Conservation (phyloP, 2,113 vertebrate genomes). For the Loxodonta africana region DNA sequence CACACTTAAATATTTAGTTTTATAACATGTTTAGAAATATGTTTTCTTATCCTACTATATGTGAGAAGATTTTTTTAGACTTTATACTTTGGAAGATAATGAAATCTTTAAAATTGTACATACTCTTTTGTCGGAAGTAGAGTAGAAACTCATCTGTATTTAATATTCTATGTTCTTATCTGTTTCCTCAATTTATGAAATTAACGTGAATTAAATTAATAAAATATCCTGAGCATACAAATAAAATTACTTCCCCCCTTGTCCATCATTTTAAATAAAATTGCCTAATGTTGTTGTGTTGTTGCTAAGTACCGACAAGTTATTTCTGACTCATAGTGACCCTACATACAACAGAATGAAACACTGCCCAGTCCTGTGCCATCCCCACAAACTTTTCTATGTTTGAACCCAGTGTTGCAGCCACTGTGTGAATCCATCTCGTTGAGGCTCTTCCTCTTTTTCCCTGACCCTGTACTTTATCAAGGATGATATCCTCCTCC, state of each 20-base stretch:
- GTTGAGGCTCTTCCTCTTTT: no score
- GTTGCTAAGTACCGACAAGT: no score
- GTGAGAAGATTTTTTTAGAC: background rate
- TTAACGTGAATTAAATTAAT: slow-evolving; percentile 30
- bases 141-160: slow-evolving; percentile 29
- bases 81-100: slow-evolving; percentile 48
- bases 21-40: background rate
- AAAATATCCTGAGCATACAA: background rate
- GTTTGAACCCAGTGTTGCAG: no score
- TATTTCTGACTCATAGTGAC: no score
- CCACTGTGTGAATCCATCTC: no score
- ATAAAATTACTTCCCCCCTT: background rate
- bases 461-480: no score
- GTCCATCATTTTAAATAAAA: background rate
- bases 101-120: background rate
- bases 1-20: slow-evolving; percentile 10
- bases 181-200: slow-evolving; percentile 51
- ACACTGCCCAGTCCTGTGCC: no score
- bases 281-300: no score
- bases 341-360: no score
- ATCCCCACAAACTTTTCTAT: no score
- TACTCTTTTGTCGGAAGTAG: background rate
- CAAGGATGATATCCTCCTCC: no score
- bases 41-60: background rate
- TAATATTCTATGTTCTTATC: background rate